These are phyloP conservation scores for Diabrotica undecimpunctata DNA, from an alignment of 1,140 invertebrate species.

Conservation along the genomic window DNA sequence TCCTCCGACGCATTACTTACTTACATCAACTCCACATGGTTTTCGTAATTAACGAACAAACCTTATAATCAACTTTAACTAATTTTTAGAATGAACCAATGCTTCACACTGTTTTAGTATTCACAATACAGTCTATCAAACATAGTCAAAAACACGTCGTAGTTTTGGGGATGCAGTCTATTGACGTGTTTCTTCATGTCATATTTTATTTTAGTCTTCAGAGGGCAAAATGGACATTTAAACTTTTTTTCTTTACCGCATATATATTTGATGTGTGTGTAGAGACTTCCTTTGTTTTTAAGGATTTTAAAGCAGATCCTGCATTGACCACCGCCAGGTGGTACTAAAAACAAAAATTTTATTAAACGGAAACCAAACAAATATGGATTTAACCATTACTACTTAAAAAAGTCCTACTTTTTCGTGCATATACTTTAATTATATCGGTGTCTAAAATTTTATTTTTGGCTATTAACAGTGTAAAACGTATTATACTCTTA, in stretches of 20 bases:
- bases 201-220: slow-evolving; percentile 40
- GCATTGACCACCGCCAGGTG: slow-evolving; percentile 34
- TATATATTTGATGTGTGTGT: slow-evolving; percentile 51
- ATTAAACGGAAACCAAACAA: too few relatives aligned
- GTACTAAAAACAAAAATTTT: not conserved
- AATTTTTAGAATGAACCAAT: too few relatives aligned
- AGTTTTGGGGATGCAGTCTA: slow-evolving; percentile 11
- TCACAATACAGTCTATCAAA: slow-evolving; percentile 12
- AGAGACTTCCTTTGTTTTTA: slow-evolving; percentile 51
- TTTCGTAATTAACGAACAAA: too few relatives aligned
- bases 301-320: slow-evolving; percentile 39
- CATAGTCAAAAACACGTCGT: slow-evolving; percentile 1
- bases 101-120: not conserved
- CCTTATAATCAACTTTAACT: too few relatives aligned
- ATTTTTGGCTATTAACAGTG: too few relatives aligned
- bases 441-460: too few relatives aligned
- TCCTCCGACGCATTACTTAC: too few relatives aligned
- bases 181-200: slow-evolving; percentile 24
- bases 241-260: slow-evolving; percentile 53
- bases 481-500: too few relatives aligned
- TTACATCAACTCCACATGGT: too few relatives aligned
- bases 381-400: too few relatives aligned
- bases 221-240: slow-evolving; percentile 54
- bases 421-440: too few relatives aligned
- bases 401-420: too few relatives aligned